Conservation (phyloP, 2,888 invertebrate species). For the Melipona bicolor region DNA sequence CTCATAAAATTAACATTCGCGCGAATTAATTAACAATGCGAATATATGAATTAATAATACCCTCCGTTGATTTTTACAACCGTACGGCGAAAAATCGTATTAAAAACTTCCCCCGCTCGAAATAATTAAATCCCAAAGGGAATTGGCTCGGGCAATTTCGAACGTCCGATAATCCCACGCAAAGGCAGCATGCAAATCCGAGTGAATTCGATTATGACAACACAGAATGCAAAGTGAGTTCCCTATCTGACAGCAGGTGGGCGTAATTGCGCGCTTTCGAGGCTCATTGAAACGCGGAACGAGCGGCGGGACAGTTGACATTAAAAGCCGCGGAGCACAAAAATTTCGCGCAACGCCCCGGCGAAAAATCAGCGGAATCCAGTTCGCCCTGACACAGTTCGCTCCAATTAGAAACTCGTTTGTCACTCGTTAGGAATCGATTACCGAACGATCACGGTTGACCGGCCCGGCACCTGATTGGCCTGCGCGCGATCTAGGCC, state of each 20-base stretch:
- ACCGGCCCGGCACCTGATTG: constrained; percentile 44
- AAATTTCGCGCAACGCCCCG: constrained; percentile 10
- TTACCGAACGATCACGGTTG: constrained; percentile 55
- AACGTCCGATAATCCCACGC: not conserved
- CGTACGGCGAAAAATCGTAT: too few species aligned
- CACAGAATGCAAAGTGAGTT: not conserved
- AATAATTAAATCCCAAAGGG: too few species aligned
- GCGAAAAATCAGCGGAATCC: constrained; percentile 49
- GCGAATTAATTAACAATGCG: too few species aligned
- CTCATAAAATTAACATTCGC: too few species aligned
- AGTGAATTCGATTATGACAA: not conserved
- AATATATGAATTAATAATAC: too few species aligned
- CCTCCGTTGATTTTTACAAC: too few species aligned
- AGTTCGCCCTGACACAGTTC: constrained; percentile 63
- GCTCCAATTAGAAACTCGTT: constrained; percentile 53
- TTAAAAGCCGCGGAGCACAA: not conserved
- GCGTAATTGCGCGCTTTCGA: not conserved
- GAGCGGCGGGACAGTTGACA: not conserved
- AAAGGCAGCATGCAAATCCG: not conserved
- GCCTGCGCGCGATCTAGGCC: constrained; percentile 38
- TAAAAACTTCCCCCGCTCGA: too few species aligned
- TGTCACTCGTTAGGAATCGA: constrained; percentile 60
- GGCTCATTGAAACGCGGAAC: not conserved
- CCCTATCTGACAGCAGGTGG: not conserved
- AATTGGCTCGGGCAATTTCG: not conserved